Conservation (phyloP, 1,140 invertebrate species). For the Oscheius sp. region DNA sequence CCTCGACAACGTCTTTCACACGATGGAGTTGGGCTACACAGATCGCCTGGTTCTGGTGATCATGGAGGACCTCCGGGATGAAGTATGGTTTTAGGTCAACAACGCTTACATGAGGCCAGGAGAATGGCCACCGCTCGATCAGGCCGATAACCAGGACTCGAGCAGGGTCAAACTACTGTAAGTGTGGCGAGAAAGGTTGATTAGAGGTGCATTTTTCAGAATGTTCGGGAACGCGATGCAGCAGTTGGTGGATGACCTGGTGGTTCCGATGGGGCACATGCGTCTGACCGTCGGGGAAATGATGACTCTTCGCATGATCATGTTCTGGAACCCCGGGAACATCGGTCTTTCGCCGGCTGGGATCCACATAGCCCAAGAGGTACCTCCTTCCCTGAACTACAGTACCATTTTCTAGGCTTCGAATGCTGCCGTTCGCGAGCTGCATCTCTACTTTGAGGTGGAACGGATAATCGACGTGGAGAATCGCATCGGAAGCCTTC, state of each 20-base stretch:
- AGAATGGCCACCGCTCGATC: background rate
- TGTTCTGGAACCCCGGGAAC: slow-evolving; percentile 54
- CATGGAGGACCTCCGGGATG: background rate
- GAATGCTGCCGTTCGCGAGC: slow-evolving; percentile 44
- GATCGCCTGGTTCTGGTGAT: slow-evolving; percentile 10
- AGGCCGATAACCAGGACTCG: slow-evolving; percentile 8
- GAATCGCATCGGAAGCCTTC: slow-evolving; percentile 43
- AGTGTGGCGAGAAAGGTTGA: slow-evolving; percentile 33
- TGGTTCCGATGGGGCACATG: slow-evolving; percentile 31
- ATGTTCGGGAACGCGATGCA: slow-evolving; percentile 24
- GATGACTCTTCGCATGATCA: slow-evolving; percentile 49
- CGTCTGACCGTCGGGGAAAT: slow-evolving; percentile 46
- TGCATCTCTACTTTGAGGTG: slow-evolving; percentile 47
- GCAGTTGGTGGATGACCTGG: slow-evolving; percentile 30
- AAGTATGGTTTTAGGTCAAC: slow-evolving; percentile 4
- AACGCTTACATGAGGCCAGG: slow-evolving; percentile 24
- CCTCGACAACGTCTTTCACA: slow-evolving; percentile 55
- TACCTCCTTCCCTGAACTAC: background rate
- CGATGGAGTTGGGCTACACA: slow-evolving; percentile 44
- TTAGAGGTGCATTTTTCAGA: slow-evolving; percentile 15
- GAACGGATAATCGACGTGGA: slow-evolving; percentile 46
- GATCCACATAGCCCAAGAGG: slow-evolving; percentile 24
- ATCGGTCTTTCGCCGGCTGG: slow-evolving; percentile 38
- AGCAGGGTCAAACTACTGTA: slow-evolving; percentile 10
- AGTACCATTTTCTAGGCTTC: slow-evolving; percentile 33